Base-by-base conservation (phyloP, 2,113 vertebrate genomes). In the Sakesphorus luctuosus region DNA sequence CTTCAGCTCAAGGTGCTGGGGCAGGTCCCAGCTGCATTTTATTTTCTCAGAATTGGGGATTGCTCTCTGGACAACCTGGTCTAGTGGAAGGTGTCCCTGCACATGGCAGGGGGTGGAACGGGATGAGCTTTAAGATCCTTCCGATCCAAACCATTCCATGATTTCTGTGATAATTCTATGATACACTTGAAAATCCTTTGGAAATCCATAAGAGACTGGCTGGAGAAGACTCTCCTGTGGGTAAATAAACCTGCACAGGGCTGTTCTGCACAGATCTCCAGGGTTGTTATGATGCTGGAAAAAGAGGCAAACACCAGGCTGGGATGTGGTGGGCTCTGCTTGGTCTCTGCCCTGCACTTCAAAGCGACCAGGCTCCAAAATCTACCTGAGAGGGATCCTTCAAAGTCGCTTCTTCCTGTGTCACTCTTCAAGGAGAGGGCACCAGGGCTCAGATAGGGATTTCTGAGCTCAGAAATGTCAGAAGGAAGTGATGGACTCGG, bases 401-500 rank as follows among this genome's bases (percentile, higher is more conserved):
- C 94, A 89, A 95, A 95, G 85, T 50, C 3, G 0, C 87, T 61
- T 69, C 40, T 79, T 84, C 93, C 93, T 96, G 94, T 40, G n/a
- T 96, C 95, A 89, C 65, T 91, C 14, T 0, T 15, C 67, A 36
- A 72, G 84, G 84, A 83, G 89, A 93, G 95, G 84, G 72, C 94
- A 89, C 9, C 7, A 25, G 24, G 55, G 75, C 89, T 80, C 90
- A 65, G 95, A 96, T 53, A 71, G 4, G 92, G 79, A 84, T 83
- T 93, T 88, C 65, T 49, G 83, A 68, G 84, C 93, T 91, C 49
- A 9, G 77, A 96, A 95, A 89, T 91, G 95, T 96, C 95, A 97
- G 93, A 82, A 98, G 96, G 97, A 98, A 98, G 89, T 12, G 89
- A 87, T 94, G 94, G 93, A 53, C 93, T 69, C 6, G 93, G 95